A percentile compares a stretch with the other conserved stretches of the same genome.
These are phyloP conservation scores for Euproctis similis DNA, from an alignment of 2,888 invertebrate genomes.

Conservation along the genomic window DNA sequence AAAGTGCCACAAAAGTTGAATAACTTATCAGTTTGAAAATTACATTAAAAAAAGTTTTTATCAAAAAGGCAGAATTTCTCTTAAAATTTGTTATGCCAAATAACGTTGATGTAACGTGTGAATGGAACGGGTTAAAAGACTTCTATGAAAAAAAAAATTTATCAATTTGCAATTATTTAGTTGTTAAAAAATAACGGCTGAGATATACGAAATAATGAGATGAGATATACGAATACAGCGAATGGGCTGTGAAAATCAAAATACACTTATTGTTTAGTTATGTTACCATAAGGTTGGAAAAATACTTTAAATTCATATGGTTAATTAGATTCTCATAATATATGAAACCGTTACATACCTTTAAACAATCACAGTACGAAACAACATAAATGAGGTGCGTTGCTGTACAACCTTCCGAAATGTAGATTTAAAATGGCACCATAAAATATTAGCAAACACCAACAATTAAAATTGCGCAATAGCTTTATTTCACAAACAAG, in stretches of 20 bases:
- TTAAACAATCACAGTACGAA: slow-evolving; percentile 56
- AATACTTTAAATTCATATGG: not conserved
- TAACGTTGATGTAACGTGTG: no score
- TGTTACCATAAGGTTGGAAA: not conserved
- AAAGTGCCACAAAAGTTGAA: no score
- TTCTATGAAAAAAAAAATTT: no score
- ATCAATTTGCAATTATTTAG: no score
- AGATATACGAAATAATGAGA: not conserved
- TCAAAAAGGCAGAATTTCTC: no score
- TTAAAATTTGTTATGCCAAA: no score
- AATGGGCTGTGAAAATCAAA: not conserved
- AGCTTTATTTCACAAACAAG: slow-evolving; percentile 31
- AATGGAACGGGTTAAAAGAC: no score
- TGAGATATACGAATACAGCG: not conserved
- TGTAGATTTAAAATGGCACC: slow-evolving; percentile 42
- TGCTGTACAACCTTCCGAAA: slow-evolving; percentile 41
- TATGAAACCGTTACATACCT: slow-evolving; percentile 66
- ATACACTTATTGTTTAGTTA: not conserved
- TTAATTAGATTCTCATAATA: slow-evolving; percentile 16
- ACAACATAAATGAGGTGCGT: slow-evolving; percentile 64
- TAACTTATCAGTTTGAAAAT: no score
- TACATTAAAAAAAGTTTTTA: no score
- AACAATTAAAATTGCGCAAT: slow-evolving; percentile 41
- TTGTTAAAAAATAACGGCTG: no score
- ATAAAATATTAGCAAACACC: slow-evolving; percentile 44